Conservation (phyloP, 2,888 invertebrate genomes). For the Epirrhoe tristata region DNA sequence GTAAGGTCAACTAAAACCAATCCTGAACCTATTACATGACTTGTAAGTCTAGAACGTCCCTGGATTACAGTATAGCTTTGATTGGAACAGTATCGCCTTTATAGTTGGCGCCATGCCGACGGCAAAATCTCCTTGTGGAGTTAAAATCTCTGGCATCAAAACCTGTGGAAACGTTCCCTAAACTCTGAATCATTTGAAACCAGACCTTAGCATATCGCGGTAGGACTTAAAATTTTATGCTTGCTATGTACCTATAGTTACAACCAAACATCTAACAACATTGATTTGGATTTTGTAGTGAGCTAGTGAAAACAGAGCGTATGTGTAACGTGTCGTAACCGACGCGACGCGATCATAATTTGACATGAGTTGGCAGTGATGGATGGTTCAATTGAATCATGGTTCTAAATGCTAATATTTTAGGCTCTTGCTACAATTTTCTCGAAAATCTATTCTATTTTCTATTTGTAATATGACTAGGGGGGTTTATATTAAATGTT, state of each 20-base stretch:
- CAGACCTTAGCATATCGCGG: slow-evolving; percentile 13
- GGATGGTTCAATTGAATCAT: slow-evolving; percentile 21
- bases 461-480: too few species aligned
- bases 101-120: slow-evolving; percentile 27
- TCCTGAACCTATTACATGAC: background rate
- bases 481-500: too few species aligned
- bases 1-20: background rate
- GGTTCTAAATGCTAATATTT: slow-evolving; percentile 1
- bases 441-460: background rate
- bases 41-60: background rate
- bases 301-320: slow-evolving; percentile 7
- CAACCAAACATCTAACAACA: slow-evolving; percentile 8
- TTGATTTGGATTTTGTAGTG: slow-evolving; percentile 25
- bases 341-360: slow-evolving; percentile 27
- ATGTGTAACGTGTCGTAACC: slow-evolving; percentile 6
- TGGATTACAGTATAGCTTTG: slow-evolving; percentile 21
- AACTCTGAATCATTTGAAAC: slow-evolving; percentile 16
- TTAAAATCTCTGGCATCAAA: slow-evolving; percentile 33
- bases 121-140: slow-evolving; percentile 29
- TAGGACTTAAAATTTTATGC: slow-evolving; percentile 21
- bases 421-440: background rate
- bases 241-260: slow-evolving; percentile 1
- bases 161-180: slow-evolving; percentile 19
- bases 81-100: slow-evolving; percentile 26
- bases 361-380: slow-evolving; percentile 25